Conservation (phyloP, 2,888 invertebrate genomes). For the Sicus ferrugineus region DNA sequence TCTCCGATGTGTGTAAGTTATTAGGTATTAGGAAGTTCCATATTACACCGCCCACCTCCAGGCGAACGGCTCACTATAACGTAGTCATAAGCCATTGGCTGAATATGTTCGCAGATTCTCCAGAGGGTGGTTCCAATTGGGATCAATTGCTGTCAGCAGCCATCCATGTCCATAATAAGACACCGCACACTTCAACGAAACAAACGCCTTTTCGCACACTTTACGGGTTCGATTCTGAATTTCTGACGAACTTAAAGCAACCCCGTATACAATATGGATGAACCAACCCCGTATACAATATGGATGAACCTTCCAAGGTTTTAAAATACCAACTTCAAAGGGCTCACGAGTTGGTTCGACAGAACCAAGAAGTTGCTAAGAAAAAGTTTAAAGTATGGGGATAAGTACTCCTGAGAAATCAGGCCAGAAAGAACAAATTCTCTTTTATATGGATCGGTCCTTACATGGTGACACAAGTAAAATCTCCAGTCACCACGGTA, state of each 20-base stretch:
- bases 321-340: neutral
- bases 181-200: neutral
- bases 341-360: too few species aligned
- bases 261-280: neutral
- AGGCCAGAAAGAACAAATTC: neutral
- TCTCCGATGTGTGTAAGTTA: too few species aligned
- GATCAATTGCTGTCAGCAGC: neutral
- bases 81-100: neutral
- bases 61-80: neutral
- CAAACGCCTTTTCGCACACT: constrained; percentile 6
- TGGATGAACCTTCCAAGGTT: neutral
- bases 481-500: too few species aligned
- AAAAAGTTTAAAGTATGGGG: neutral
- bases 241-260: neutral
- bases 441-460: too few species aligned
- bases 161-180: neutral
- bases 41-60: neutral
- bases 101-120: neutral
- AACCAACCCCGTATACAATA: neutral
- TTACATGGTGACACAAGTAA: too few species aligned
- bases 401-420: neutral
- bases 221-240: neutral
- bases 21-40: too few species aligned
- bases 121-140: neutral
- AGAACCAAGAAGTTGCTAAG: neutral